Evolutionary conservation across 2,888 invertebrate species (phyloP), one percentile per base, ranked within the genome.

Genomic region (Schizotus pectinicornis): DNA sequence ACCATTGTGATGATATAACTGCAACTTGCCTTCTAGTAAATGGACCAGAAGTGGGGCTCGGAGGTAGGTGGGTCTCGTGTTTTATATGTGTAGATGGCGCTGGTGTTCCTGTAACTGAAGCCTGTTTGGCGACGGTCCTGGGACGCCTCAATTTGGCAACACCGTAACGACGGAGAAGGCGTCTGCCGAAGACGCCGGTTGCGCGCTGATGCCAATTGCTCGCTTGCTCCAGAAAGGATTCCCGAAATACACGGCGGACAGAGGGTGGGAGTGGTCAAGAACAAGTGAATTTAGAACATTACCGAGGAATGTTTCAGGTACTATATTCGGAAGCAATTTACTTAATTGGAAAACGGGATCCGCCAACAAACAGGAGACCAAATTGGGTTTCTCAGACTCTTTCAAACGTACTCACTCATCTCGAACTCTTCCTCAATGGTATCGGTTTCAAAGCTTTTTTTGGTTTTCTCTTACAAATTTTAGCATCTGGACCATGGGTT

Each of bases 11-110:
- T 72, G 69, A 61, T 69, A 69, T 73, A 67, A 69, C 68, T 74
- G 75, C 53, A 67, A 68, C 87, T 86, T 86, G 85, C 86, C 87
- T 86, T 86, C 86, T 85, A 85, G 87, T 85, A 85, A 86, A 84
- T 85, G 83, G 86, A 88, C 87, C 86, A 88, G 88, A 87, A 89
- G 88, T 89, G 89, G 87, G 86, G 86, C 85, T 84, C 82, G 80
- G 83, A 82, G 83, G 82, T 83, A 83, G 84, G 84, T 83, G 81
- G 83, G 82, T 81, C 82, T 82, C 84, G 84, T 84, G 86, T 88
- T 88, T 88, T 88, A 88, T 88, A 86, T 83, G 83, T 82, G 84
- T 82, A 88, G 88, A 87, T 86, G 88, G 88, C 88, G 88, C 86
- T 83, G 80, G 81, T 81, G 61, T 59, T 54, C 59, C 67, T 71